Conservation (phyloP, 2,888 invertebrate genomes). For the Volucella inanis region DNA sequence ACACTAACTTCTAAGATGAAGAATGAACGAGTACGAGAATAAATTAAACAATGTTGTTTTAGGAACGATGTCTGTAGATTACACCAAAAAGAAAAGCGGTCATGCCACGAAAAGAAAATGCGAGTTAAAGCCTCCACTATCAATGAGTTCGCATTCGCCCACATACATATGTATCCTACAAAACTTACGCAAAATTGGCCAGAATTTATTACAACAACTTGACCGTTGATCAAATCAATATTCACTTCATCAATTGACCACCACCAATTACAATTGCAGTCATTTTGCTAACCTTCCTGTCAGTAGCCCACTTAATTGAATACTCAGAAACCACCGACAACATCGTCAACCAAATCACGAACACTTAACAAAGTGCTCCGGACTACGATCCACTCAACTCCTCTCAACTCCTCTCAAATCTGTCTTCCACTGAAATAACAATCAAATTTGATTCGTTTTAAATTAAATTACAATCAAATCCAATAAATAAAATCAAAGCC, state of each 20-base stretch:
- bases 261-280: not conserved
- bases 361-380: constrained; percentile 48
- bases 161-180: too few relatives aligned
- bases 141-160: too few relatives aligned
- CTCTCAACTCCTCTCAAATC: not conserved
- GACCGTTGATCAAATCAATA: constrained; percentile 43
- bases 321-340: constrained; percentile 41
- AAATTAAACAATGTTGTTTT: too few relatives aligned
- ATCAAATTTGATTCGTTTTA: constrained; percentile 74
- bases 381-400: too few relatives aligned
- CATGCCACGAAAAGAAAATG: too few relatives aligned
- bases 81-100: too few relatives aligned
- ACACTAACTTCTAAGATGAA: too few relatives aligned
- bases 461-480: constrained; percentile 75
- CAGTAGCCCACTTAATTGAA: constrained; percentile 33
- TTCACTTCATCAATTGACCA: constrained; percentile 39
- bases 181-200: not conserved
- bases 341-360: constrained; percentile 60
- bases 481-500: constrained; percentile 71
- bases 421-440: constrained; percentile 61
- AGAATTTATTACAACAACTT: not conserved
- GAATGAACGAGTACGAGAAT: too few relatives aligned
- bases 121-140: too few relatives aligned
- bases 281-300: constrained; percentile 14
- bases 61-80: too few relatives aligned